phyloP scores from a whole-genome alignment of 2,113 vertebrate genomes.

The Tichodroma muraria region DNA sequence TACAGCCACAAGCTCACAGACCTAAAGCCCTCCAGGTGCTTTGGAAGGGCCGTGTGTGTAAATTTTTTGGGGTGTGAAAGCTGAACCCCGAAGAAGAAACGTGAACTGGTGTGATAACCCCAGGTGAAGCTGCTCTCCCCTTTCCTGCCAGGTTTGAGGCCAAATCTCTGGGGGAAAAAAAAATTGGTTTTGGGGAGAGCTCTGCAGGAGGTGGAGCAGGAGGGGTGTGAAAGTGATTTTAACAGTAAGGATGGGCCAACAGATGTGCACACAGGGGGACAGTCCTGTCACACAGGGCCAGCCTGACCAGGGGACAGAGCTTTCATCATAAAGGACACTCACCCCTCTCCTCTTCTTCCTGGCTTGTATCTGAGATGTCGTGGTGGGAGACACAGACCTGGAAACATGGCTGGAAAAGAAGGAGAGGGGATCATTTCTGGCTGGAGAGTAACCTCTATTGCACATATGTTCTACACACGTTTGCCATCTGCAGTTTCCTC shows the following conservation, averaged over 20 bases:
- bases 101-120: not conserved
- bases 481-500: not conserved
- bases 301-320: too few relatives aligned
- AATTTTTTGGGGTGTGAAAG: not conserved
- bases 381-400: slow-evolving; percentile 85
- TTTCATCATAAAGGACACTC: slow-evolving; percentile 19
- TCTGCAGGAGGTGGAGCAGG: not conserved
- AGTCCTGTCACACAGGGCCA: not conserved
- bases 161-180: not conserved
- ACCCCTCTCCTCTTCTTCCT: slow-evolving; percentile 95
- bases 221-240: not conserved
- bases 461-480: not conserved
- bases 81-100: not conserved
- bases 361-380: slow-evolving; percentile 87
- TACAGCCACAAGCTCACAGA: accelerated
- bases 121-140: not conserved
- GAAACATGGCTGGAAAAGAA: slow-evolving; percentile 77
- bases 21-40: not conserved
- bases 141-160: not conserved
- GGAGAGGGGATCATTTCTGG: not conserved
- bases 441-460: not conserved
- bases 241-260: accelerated
- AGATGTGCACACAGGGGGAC: not conserved
- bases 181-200: not conserved
- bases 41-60: not conserved